phyloP scores from a whole-genome alignment of 2,888 invertebrate species.

The Osedax fenrisi region DNA sequence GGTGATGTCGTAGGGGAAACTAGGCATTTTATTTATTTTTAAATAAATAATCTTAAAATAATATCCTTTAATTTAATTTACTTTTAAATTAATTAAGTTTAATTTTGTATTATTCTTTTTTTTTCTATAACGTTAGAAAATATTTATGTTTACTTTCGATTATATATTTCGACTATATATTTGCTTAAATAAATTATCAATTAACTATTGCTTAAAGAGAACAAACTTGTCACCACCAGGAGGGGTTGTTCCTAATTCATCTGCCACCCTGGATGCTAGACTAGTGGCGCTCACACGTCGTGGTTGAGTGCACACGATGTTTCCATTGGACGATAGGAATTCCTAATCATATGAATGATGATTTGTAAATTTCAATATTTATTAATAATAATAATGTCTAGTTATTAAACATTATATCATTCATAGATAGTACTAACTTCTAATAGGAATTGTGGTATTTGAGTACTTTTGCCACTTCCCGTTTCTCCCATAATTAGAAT shows the following conservation, averaged over 20 bases:
- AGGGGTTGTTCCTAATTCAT: constrained; percentile 44
- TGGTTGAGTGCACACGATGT: constrained; percentile 46
- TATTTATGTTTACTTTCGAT: too few species aligned
- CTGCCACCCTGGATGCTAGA: constrained; percentile 43
- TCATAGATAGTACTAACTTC: constrained; percentile 39
- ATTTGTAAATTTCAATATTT: background rate
- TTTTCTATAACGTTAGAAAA: too few species aligned
- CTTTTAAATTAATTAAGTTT: too few species aligned
- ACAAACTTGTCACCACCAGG: constrained; percentile 36
- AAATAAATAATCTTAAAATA: too few species aligned
- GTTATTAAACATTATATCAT: background rate
- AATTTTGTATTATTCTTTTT: too few species aligned
- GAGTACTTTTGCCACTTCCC: constrained; percentile 49
- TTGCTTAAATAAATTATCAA: too few species aligned
- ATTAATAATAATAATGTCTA: background rate
- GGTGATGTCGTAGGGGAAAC: too few species aligned
- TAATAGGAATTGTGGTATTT: constrained; percentile 47
- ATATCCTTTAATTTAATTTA: too few species aligned
- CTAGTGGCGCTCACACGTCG: constrained; percentile 46
- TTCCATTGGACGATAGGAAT: constrained; percentile 29
- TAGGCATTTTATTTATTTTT: too few species aligned
- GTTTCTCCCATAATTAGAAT: constrained; percentile 48
- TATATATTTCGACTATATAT: too few species aligned
- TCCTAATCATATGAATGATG: background rate
- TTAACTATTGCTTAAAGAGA: too few species aligned